phyloP scores from a whole-genome alignment of 2,888 invertebrate species.

The Deilephila elpenor region DNA sequence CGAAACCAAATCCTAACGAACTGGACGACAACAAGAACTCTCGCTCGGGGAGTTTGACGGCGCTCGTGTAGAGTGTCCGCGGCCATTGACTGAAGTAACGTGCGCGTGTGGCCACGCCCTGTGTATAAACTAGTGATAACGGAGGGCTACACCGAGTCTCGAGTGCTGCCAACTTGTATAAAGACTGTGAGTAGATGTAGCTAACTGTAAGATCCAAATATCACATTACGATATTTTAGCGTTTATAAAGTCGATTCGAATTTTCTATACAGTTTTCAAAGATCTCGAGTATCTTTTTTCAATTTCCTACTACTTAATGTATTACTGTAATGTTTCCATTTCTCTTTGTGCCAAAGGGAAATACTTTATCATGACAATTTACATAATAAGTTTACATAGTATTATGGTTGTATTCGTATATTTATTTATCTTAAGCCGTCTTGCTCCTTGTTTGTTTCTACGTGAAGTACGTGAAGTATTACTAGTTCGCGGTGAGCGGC shows the following conservation, averaged over 20 bases:
- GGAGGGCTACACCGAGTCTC: conserved; percentile 48
- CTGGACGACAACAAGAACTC: conserved; percentile 64
- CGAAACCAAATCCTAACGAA: conserved; percentile 55
- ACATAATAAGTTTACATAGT: conserved; percentile 49
- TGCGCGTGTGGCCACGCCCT: conserved; percentile 43
- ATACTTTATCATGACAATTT: conserved; percentile 74
- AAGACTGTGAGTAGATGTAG: conserved; percentile 72
- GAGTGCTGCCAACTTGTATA: conserved; percentile 57
- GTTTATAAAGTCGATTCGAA: conserved; percentile 57
- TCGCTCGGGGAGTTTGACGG: conserved; percentile 74
- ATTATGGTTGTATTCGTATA: conserved; percentile 63
- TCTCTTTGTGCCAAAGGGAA: conserved; percentile 77
- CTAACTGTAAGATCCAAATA: conserved; percentile 31
- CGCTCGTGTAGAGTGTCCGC: conserved; percentile 64
- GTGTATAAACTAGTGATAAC: conserved; percentile 45
- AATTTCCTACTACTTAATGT: conserved; percentile 54
- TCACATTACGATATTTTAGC: conserved; percentile 59
- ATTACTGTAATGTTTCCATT: conserved; percentile 55
- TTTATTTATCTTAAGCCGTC: conserved; percentile 66
- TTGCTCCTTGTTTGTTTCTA: conserved; percentile 19
- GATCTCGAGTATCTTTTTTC: conserved; percentile 72
- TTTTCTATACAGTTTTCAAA: conserved; percentile 77
- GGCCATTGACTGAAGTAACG: conserved; percentile 32
- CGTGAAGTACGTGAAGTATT: conserved; percentile 25
- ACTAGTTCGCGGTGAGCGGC: conserved; percentile 3